Percentiles rank a stretch among this genome's conserved stretches.
Conservation (phyloP, 92 coral and sea anemone genomes). For the Palythoa caribaeorum region DNA sequence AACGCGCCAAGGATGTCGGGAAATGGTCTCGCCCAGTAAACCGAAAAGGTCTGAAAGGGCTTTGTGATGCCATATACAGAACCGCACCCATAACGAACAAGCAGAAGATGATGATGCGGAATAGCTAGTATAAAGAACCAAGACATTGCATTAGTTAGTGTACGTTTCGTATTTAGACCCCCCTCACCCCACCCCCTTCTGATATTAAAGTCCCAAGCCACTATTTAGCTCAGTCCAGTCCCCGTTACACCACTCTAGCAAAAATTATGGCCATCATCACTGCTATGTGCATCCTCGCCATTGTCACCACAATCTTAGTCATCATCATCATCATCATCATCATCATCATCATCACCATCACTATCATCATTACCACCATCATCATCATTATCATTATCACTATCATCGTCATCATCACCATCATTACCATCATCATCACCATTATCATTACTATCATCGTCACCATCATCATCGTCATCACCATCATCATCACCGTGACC, state of each 20-base stretch:
- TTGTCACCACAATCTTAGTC: not conserved
- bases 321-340: not conserved
- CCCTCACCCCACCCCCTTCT: no score
- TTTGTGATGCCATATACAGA: conserved; percentile 53
- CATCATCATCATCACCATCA: not conserved
- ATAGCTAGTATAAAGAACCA: not conserved
- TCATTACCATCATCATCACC: not conserved
- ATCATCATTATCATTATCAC: not conserved
- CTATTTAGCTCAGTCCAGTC: no score
- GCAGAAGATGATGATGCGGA: not conserved
- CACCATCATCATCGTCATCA: not conserved
- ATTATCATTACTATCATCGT: not conserved
- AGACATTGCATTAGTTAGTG: not conserved
- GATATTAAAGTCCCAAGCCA: no score
- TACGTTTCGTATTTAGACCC: no score
- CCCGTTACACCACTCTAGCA: no score
- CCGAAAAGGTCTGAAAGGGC: conserved; percentile 55
- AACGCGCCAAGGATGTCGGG: conserved; percentile 51
- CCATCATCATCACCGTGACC: not conserved
- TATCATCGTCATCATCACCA: not conserved
- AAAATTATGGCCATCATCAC: not conserved
- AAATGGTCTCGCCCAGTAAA: conserved; percentile 59
- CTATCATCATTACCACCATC: not conserved
- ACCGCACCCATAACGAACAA: conserved; percentile 52
- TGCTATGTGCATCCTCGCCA: not conserved